phyloP scores from a whole-genome alignment of 1,140 invertebrate species.

The Lordiphosa stackelbergi region DNA sequence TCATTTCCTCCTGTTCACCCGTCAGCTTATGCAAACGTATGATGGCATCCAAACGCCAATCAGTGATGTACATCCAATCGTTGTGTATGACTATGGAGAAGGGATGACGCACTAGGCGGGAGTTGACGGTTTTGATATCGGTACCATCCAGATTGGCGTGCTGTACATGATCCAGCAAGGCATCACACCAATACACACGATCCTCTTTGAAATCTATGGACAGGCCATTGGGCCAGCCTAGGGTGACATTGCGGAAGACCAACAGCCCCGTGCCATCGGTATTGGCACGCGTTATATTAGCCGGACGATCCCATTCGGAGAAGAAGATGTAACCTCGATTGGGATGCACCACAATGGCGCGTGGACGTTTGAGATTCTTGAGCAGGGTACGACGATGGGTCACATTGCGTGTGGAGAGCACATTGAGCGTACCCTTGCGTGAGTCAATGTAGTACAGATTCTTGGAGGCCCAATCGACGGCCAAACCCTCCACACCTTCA shows the following conservation, averaged over 20 bases:
- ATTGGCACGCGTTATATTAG: slow-evolving; percentile 94
- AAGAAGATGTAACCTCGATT: slow-evolving; percentile 96
- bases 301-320: slow-evolving; percentile 97
- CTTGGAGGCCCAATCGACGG: slow-evolving; percentile 97
- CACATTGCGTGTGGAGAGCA: slow-evolving; percentile 91
- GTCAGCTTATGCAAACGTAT: slow-evolving; percentile 92
- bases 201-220: slow-evolving; percentile 93
- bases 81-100: slow-evolving; percentile 96
- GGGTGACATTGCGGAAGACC: slow-evolving; percentile 93
- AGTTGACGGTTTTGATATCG: slow-evolving; percentile 94
- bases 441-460: slow-evolving; percentile 99
- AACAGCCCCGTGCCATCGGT: slow-evolving; percentile 91
- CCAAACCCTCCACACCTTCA: slow-evolving; percentile 97
- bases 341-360: slow-evolving; percentile 97
- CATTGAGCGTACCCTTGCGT: slow-evolving; percentile 95
- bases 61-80: slow-evolving; percentile 98
- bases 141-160: slow-evolving; percentile 95
- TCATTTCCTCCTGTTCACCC: slow-evolving; percentile 89
- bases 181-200: slow-evolving; percentile 96
- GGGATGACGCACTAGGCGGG: slow-evolving; percentile 92
- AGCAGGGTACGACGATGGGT: slow-evolving; percentile 90
- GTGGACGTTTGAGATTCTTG: slow-evolving; percentile 92
- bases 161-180: slow-evolving; percentile 95
- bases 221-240: slow-evolving; percentile 97
- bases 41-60: slow-evolving; percentile 97